These are phyloP conservation scores for Sarcophaga subvicina DNA, from an alignment of 2,888 invertebrate species.

Conservation along the genomic window DNA sequence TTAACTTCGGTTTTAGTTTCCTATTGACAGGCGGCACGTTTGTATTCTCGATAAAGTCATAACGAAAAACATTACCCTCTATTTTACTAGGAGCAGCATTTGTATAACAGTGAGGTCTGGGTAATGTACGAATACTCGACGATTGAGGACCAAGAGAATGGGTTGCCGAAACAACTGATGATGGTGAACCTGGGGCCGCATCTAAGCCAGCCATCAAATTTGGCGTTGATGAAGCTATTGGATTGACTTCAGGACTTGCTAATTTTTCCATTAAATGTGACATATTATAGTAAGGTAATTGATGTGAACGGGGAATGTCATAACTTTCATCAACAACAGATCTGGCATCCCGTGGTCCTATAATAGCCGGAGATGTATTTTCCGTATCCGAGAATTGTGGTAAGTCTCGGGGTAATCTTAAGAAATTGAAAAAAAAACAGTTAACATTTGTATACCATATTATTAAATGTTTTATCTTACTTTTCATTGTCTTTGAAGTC, in stretches of 20 bases:
- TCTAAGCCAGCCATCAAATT: slow-evolving; percentile 77
- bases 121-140: slow-evolving; percentile 75
- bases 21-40: slow-evolving; percentile 90
- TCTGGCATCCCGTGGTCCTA: slow-evolving; percentile 78
- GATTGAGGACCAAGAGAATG: slow-evolving; percentile 64
- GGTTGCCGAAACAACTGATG: slow-evolving; percentile 62
- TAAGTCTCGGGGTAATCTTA: slow-evolving; percentile 78
- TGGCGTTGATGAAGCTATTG: slow-evolving; percentile 80
- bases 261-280: slow-evolving; percentile 77
- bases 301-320: slow-evolving; percentile 88
- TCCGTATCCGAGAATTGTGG: slow-evolving; percentile 81
- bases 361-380: slow-evolving; percentile 81
- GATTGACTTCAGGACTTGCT: slow-evolving; percentile 77
- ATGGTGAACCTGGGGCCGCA: slow-evolving; percentile 65
- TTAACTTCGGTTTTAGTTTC: slow-evolving; percentile 87
- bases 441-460: too few species aligned
- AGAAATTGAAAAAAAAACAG: background rate
- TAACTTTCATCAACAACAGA: slow-evolving; percentile 84
- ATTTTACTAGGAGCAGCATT: slow-evolving; percentile 83
- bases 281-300: slow-evolving; percentile 82
- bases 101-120: slow-evolving; percentile 82
- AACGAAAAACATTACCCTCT: slow-evolving; percentile 83
- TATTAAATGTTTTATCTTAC: slow-evolving; percentile 70
- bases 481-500: slow-evolving; percentile 81
- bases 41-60: slow-evolving; percentile 82